Base-by-base conservation (phyloP, 2,797 vertebrate genomes). In the Phataginus tetradactyla region DNA sequence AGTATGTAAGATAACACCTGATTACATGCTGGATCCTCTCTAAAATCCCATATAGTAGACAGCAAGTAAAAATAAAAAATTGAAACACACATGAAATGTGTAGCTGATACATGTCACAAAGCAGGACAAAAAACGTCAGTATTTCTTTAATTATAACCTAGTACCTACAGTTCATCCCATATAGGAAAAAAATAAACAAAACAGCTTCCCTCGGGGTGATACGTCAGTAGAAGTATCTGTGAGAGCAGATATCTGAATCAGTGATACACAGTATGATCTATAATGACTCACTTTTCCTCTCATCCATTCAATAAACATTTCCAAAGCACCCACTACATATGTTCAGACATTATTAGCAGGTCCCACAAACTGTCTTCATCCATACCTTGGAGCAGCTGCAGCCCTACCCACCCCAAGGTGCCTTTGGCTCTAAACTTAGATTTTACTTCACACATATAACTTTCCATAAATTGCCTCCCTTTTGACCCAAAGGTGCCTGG, bases 1-100 rank as follows among this genome's bases (percentile, higher is more conserved):
- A 49, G 85, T 87, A 93, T 17, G 5, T 88, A 91, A 92, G 42
- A 85, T 69, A 27, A 81, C 29, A 95, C 17, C 27, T 9, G 45
- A 78, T 74, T 53, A 86, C 34, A 49, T 53, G 79, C 25, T 77
- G 23, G 20, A 86, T 71, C 92, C 55, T 75, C 15, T 87, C 78
- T 57, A 94, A 92, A 90, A 92, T 69, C 72, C 71, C 85, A 81
- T 90, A 68, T 3, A 64, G 51, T 25, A 90, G 25, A 93, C 1
- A 89, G 57, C 63, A 81, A 75, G 17, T 88, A 63, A 92, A 94
- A 91, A 83, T 37, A 94, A 90, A 89, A 89, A 96, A 55, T 4
- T 90, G 55, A 89, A 87, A 92, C 69, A 84, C n/a, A 86, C 7
- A 18, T 7, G 51, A 51, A 69, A 81, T 42, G 17, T 83, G 27